phyloP scores from a whole-genome alignment of 1,140 invertebrate species.

The Drosophila kanapiae region DNA sequence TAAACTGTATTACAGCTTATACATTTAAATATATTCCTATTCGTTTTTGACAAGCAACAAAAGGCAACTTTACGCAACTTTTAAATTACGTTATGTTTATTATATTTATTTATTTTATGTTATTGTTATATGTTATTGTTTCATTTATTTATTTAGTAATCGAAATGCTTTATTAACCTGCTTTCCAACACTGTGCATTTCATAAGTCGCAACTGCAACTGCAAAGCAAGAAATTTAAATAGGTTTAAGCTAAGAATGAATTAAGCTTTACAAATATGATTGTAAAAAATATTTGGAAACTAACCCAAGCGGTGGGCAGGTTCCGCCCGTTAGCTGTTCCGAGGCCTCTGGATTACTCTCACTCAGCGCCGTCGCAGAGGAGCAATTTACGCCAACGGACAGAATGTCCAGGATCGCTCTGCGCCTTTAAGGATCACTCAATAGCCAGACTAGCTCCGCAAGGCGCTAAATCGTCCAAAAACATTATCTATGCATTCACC shows the following conservation, averaged over 20 bases:
- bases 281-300: conserved; percentile 53
- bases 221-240: conserved; percentile 7
- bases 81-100: no score
- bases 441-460: not conserved
- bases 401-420: conserved; percentile 21
- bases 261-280: conserved; percentile 58
- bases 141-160: conserved; percentile 2
- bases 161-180: not conserved
- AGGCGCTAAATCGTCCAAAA: not conserved
- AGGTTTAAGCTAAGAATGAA: conserved; percentile 43
- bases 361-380: not conserved
- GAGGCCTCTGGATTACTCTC: conserved; percentile 30
- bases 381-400: not conserved
- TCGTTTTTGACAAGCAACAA: no score
- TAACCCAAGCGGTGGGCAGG: conserved; percentile 44
- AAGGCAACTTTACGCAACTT: no score
- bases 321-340: conserved; percentile 12
- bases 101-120: not conserved
- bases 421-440: not conserved
- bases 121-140: not conserved
- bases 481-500: conserved; percentile 43
- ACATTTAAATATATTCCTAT: no score
- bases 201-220: conserved; percentile 52
- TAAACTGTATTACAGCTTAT: no score
- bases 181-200: conserved; percentile 67